These are phyloP conservation scores for Apaloderma vittatum DNA, from an alignment of 2,113 vertebrate species.

Conservation along the genomic window DNA sequence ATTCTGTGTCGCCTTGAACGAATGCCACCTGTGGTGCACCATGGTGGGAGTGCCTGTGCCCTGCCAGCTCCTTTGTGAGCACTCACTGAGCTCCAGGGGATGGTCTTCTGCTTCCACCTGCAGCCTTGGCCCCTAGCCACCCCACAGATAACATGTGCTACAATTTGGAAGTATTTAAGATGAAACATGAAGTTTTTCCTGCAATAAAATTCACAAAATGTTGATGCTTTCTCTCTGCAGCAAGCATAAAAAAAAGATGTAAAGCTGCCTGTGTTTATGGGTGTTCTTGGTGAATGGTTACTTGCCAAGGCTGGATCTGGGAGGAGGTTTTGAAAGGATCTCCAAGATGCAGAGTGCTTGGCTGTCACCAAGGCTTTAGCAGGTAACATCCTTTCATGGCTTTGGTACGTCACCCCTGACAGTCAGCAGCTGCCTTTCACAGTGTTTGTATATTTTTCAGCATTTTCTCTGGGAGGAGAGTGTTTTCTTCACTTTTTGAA, in stretches of 20 bases:
- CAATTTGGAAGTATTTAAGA: neutral
- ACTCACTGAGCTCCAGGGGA: accelerated
- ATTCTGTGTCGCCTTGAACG: neutral
- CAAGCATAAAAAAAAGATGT: neutral
- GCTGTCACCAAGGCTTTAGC: neutral
- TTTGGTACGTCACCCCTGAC: neutral
- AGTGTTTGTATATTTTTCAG: neutral
- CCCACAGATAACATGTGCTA: accelerated
- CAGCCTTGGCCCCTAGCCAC: neutral
- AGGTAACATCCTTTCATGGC: neutral
- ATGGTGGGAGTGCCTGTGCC: accelerated
- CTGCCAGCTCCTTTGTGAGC: neutral
- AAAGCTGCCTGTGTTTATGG: neutral
- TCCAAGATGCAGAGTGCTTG: neutral
- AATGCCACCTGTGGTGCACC: neutral
- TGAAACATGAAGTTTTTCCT: neutral
- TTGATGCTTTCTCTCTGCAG: neutral
- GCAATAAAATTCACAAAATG: conserved; percentile 27
- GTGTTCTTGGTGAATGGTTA: neutral
- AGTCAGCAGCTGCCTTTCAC: neutral
- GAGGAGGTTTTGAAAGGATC: neutral
- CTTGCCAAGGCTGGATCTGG: neutral
- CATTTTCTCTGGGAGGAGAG: neutral
- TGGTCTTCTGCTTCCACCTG: neutral
- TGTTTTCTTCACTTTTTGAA: neutral